Conservation (phyloP, 2,888 invertebrate genomes). For the Malachius bipustulatus region DNA sequence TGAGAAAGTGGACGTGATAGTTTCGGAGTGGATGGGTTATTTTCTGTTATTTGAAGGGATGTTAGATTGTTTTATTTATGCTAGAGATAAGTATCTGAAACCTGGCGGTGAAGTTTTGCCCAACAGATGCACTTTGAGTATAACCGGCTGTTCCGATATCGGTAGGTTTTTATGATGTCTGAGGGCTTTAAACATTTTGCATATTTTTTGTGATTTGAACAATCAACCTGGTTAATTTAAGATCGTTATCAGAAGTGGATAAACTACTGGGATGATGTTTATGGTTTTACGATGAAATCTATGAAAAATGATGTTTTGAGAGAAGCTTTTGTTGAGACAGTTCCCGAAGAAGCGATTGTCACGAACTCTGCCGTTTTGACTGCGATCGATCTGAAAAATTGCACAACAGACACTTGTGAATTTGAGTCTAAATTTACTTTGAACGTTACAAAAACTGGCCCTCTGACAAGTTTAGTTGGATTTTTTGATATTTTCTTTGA, state of each 20-base stretch:
- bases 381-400: conserved; percentile 65
- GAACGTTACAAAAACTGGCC: conserved; percentile 49
- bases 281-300: conserved; percentile 87
- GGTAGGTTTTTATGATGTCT: conserved; percentile 33
- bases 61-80: conserved; percentile 86
- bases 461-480: conserved; percentile 71
- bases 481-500: conserved; percentile 88
- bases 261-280: conserved; percentile 85
- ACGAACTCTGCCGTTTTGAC: conserved; percentile 54
- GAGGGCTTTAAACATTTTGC: not conserved
- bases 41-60: conserved; percentile 93
- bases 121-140: conserved; percentile 68
- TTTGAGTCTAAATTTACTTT: conserved; percentile 61
- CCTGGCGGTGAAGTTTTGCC: conserved; percentile 71
- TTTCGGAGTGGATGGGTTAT: conserved; percentile 99
- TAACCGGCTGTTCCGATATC: conserved; percentile 67
- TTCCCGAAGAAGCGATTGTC: conserved; percentile 51
- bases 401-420: conserved; percentile 57
- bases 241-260: conserved; percentile 61
- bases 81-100: conserved; percentile 68
- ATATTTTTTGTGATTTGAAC: not conserved
- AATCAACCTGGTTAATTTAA: conserved; percentile 26
- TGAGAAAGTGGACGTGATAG: conserved; percentile 64
- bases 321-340: conserved; percentile 61
- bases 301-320: conserved; percentile 74